phyloP scores from a whole-genome alignment of 30 jellyfish, hydroid and myxozoan species.

The Mastigias papua region DNA sequence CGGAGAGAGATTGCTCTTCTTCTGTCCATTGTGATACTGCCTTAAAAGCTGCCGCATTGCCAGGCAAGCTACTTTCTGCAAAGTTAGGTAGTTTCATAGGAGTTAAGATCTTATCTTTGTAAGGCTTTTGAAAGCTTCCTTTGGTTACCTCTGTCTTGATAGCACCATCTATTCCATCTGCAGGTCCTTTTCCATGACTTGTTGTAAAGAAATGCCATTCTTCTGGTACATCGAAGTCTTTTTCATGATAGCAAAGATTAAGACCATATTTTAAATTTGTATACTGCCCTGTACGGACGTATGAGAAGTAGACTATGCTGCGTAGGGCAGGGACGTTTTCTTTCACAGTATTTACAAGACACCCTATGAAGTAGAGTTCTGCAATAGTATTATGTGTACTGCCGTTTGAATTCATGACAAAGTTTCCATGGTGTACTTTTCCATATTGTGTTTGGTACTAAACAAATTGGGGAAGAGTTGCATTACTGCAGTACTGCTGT shows the following conservation, averaged over 20 bases:
- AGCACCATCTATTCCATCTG: slow-evolving; percentile 69
- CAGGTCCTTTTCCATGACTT: slow-evolving; percentile 75
- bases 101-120: slow-evolving; percentile 7
- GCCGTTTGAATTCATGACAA: slow-evolving; percentile 24
- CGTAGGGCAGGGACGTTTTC: neutral
- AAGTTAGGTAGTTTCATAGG: slow-evolving; percentile 4
- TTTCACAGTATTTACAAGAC: slow-evolving; percentile 1
- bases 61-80: neutral
- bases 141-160: slow-evolving; percentile 51
- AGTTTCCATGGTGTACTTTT: neutral
- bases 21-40: neutral
- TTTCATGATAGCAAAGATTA: slow-evolving; percentile 40
- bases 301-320: slow-evolving; percentile 23
- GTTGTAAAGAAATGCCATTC: slow-evolving; percentile 74
- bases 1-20: slow-evolving; percentile 33
- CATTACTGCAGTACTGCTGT: slow-evolving; percentile 23
- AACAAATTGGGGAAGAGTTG: slow-evolving; percentile 60
- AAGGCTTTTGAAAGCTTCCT: slow-evolving; percentile 45
- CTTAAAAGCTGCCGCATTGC: slow-evolving; percentile 1
- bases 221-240: slow-evolving; percentile 58
- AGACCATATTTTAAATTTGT: slow-evolving; percentile 14
- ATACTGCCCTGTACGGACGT: slow-evolving; percentile 65
- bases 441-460: slow-evolving; percentile 1
- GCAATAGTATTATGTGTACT: slow-evolving; percentile 35
- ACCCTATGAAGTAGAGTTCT: slow-evolving; percentile 20